A percentile compares a stretch with the other conserved stretches of the same genome.
Conservation (phyloP, 2,888 invertebrate genomes). For the Mesochorus sp. region DNA sequence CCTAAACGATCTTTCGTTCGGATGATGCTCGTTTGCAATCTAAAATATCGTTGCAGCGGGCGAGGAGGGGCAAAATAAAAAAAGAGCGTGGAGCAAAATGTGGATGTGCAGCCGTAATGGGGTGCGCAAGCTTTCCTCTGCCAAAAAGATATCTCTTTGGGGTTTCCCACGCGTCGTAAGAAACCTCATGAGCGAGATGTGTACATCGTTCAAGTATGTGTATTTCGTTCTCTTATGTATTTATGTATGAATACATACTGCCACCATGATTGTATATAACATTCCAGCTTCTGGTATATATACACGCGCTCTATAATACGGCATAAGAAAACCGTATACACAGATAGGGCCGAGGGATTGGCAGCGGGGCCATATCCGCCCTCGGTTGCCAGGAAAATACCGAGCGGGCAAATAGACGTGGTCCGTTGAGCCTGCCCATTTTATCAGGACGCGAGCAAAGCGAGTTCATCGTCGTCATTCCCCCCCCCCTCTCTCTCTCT, state of each 20-base stretch:
- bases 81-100: slow-evolving; percentile 31
- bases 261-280: slow-evolving; percentile 11
- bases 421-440: slow-evolving; percentile 36
- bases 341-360: slow-evolving; percentile 28
- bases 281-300: slow-evolving; percentile 18
- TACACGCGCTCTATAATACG: slow-evolving; percentile 1
- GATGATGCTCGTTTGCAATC: too few species aligned
- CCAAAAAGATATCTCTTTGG: slow-evolving; percentile 53
- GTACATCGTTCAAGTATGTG: too few species aligned
- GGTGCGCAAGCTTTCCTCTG: slow-evolving; percentile 56
- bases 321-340: slow-evolving; percentile 20
- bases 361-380: slow-evolving; percentile 35
- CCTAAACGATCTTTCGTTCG: too few species aligned
- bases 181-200: slow-evolving; percentile 53
- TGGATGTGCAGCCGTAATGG: slow-evolving; percentile 58
- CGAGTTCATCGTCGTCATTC: slow-evolving; percentile 50
- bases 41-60: slow-evolving; percentile 2
- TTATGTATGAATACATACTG: slow-evolving; percentile 9
- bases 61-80: neutral
- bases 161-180: slow-evolving; percentile 42
- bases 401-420: slow-evolving; percentile 31
- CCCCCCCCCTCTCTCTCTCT: slow-evolving; percentile 5
- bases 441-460: slow-evolving; percentile 24
- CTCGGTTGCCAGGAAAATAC: slow-evolving; percentile 51
- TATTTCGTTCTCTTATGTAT: slow-evolving; percentile 11